Base-by-base conservation (phyloP, 2,113 vertebrate species). In the Hystrix brachyura region DNA sequence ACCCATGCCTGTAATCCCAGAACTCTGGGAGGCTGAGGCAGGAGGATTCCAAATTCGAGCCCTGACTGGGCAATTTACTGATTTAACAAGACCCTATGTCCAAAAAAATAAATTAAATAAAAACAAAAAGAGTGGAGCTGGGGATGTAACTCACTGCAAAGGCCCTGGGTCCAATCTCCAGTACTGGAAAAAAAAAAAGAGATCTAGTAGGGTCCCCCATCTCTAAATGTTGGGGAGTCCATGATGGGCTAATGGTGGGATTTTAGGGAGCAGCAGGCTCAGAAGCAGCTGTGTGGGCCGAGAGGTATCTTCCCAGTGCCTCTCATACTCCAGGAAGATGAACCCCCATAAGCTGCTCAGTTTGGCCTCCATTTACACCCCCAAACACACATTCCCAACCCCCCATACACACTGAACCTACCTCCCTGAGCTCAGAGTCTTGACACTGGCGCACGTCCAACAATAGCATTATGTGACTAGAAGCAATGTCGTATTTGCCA, bases 401-500 rank as follows among this genome's bases (percentile, higher is more conserved):
- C 43, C 7, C 60, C 19, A 5, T 5, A 17, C 55, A 10, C 25
- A 53, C 1, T 19, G 48, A 1, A 23, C 48, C 62, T 3, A 71
- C 46, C n/a, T 67, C 64, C 79, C 78, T 32, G 76, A 92, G 38
- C 15, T 69, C 62, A 78, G 65, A n/a, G 43, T 23, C 27, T 46
- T 11, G 0, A 80, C 38, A 82, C 69, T 87, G 59, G 18, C 64
- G 69, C 27, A 0, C 71, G 29, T 87, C 59, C 60, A 62, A 46
- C 81, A 84, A 51, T 89, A 71, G 59, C 43, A 57, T 67, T 72
- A 81, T 81, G 25, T 60, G 87, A 86, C 64, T 72, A 64, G 92
- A 95, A 65, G 34, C 81, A 34, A 23, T 79, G 81, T 94, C 78
- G 87, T 83, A 57, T 95, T 95, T 97, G 81, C 84, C 71, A 71